These are phyloP conservation scores for Arctia plantaginis DNA, from an alignment of 2,888 invertebrate genomes.

Conservation along the genomic window DNA sequence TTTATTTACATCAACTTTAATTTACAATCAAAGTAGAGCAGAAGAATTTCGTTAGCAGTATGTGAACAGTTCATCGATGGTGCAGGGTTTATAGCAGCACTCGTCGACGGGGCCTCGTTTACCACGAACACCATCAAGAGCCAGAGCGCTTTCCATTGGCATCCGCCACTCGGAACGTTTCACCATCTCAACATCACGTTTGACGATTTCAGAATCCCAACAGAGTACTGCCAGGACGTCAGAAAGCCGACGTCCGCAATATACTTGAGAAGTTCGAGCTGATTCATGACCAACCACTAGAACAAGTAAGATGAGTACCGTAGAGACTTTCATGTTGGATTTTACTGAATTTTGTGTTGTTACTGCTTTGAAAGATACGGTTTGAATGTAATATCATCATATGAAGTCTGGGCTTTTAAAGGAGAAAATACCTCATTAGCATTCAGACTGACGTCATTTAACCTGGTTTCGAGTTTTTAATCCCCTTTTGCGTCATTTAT, in stretches of 20 bases:
- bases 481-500: background rate
- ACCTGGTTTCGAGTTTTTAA: background rate
- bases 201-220: slow-evolving; percentile 18
- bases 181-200: slow-evolving; percentile 8
- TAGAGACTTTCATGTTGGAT: slow-evolving; percentile 27
- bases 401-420: background rate
- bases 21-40: slow-evolving; percentile 27
- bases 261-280: background rate
- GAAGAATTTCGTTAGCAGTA: slow-evolving; percentile 9
- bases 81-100: slow-evolving; percentile 42
- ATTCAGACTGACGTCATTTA: background rate
- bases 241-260: slow-evolving; percentile 10
- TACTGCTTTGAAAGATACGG: background rate
- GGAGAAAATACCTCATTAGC: background rate
- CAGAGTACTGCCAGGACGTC: slow-evolving; percentile 15
- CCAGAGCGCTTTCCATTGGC: slow-evolving; percentile 26
- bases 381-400: background rate
- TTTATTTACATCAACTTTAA: background rate
- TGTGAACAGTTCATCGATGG: slow-evolving; percentile 33
- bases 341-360: background rate
- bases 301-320: background rate
- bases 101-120: slow-evolving; percentile 40
- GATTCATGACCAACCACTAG: background rate
- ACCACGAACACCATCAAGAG: slow-evolving; percentile 30
- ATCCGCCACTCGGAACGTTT: slow-evolving; percentile 44